phyloP scores from a whole-genome alignment of 2,113 vertebrate species.

The Heterotilapia buettikoferi region DNA sequence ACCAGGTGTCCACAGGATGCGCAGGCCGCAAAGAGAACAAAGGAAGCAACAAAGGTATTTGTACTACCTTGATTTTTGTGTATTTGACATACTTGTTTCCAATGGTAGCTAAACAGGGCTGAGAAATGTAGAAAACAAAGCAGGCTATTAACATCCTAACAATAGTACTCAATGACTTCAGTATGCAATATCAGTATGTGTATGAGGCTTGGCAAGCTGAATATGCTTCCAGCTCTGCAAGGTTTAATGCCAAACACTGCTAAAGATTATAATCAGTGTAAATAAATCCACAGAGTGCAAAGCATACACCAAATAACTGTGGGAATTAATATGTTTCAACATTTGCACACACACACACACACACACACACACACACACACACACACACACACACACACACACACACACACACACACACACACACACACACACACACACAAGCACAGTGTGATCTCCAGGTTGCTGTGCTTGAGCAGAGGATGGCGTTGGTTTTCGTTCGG shows the following conservation, averaged over 20 bases:
- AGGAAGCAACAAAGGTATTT: not conserved
- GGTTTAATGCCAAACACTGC: slow-evolving; percentile 12
- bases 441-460: not conserved
- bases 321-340: not conserved
- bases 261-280: slow-evolving; percentile 40
- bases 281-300: slow-evolving; percentile 14
- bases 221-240: not conserved
- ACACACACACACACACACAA: not conserved
- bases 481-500: slow-evolving; percentile 4
- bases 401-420: not conserved
- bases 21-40: not conserved
- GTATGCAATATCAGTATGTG: not conserved
- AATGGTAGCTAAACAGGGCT: not conserved
- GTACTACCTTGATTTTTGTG: not conserved
- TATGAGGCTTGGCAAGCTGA: not conserved
- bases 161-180: not conserved
- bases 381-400: not conserved
- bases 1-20: not conserved
- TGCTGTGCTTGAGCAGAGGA: not conserved
- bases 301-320: not conserved
- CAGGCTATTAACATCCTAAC: not conserved
- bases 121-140: slow-evolving; percentile 1
- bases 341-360: not conserved
- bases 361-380: not conserved
- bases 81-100: not conserved